These are phyloP conservation scores for Drosophila fungiperda DNA, from an alignment of 2,888 invertebrate species.

Conservation along the genomic window DNA sequence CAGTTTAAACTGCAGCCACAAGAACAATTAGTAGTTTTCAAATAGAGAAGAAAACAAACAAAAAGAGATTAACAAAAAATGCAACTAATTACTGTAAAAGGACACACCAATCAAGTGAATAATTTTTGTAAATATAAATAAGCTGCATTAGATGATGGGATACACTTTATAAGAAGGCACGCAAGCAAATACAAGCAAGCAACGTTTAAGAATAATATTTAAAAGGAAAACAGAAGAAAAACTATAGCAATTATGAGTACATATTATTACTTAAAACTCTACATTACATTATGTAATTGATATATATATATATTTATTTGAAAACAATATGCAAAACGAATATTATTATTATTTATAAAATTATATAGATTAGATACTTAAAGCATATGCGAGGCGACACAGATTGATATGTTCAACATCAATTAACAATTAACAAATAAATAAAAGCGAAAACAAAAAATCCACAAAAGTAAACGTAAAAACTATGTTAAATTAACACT, in stretches of 20 bases:
- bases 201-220: conserved; percentile 68
- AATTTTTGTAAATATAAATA: conserved; percentile 56
- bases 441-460: conserved; percentile 17
- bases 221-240: conserved; percentile 25
- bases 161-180: conserved; percentile 36
- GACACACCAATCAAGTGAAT: conserved; percentile 43
- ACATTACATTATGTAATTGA: conserved; percentile 55
- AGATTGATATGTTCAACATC: conserved; percentile 72
- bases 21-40: conserved; percentile 45
- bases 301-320: conserved; percentile 51
- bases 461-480: conserved; percentile 54
- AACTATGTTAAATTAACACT: conserved; percentile 67
- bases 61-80: conserved; percentile 5
- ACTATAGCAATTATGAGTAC: conserved; percentile 82
- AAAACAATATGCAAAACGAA: conserved; percentile 54
- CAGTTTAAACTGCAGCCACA: conserved; percentile 27
- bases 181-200: conserved; percentile 28
- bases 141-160: conserved; percentile 34
- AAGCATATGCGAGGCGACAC: conserved; percentile 29
- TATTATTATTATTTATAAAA: conserved; percentile 57
- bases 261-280: conserved; percentile 64
- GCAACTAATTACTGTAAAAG: neutral
- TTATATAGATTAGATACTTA: conserved; percentile 56
- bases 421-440: conserved; percentile 44
- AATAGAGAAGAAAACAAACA: neutral